Conservation (phyloP, 1,140 invertebrate species). For the Saccostrea cuccullata region DNA sequence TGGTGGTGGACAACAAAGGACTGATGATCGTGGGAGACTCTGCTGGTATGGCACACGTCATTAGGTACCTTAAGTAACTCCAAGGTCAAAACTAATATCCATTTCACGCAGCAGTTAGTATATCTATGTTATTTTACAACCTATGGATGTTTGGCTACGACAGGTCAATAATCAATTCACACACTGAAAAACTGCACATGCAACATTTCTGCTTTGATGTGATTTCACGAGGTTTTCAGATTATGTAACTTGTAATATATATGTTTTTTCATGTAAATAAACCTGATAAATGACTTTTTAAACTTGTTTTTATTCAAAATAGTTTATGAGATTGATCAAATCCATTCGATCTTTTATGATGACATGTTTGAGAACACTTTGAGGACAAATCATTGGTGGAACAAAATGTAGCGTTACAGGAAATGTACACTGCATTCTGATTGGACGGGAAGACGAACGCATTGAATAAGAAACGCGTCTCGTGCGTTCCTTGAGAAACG, state of each 20-base stretch:
- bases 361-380: conserved; percentile 42
- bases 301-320: not conserved
- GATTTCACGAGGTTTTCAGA: too few relatives aligned
- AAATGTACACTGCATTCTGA: conserved; percentile 44
- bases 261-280: too few relatives aligned
- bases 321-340: not conserved
- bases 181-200: too few relatives aligned
- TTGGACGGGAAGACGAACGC: conserved; percentile 53
- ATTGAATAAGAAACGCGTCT: conserved; percentile 49
- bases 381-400: conserved; percentile 18
- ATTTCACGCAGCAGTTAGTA: too few relatives aligned
- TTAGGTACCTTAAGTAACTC: conserved; percentile 26
- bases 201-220: too few relatives aligned
- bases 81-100: not conserved
- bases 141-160: too few relatives aligned
- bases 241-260: too few relatives aligned
- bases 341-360: not conserved
- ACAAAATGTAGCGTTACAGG: conserved; percentile 54
- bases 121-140: too few relatives aligned
- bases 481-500: conserved; percentile 42
- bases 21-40: conserved; percentile 43
- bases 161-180: too few relatives aligned
- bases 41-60: conserved; percentile 35
- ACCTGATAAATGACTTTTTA: too few relatives aligned
- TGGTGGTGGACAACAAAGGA: conserved; percentile 42